A percentile compares a stretch with the other conserved stretches of the same genome.
phyloP scores from a whole-genome alignment of 2,888 invertebrate species.

The Zhuqinia jingwanae region DNA sequence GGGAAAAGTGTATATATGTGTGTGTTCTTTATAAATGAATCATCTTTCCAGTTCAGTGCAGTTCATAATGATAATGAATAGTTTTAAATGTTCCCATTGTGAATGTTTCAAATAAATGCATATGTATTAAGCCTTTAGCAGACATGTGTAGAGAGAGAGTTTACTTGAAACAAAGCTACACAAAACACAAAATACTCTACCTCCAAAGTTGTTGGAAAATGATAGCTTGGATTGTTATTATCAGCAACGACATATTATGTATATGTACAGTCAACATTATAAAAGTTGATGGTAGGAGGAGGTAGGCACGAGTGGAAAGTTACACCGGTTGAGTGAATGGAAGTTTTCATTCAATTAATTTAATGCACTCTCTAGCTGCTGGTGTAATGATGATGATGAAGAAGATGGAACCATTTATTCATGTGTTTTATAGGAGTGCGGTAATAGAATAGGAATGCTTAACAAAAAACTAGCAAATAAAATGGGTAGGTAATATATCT shows the following conservation, averaged over 20 bases:
- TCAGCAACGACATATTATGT: conserved; percentile 58
- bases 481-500: neutral
- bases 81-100: conserved; percentile 10
- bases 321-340: conserved; percentile 41
- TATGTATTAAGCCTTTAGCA: neutral
- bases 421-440: neutral
- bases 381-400: conserved; percentile 51
- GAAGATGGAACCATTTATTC: neutral
- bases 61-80: conserved; percentile 19
- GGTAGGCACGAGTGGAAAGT: conserved; percentile 55
- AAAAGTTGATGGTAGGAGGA: conserved; percentile 9
- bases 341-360: conserved; percentile 71
- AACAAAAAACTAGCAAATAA: neutral
- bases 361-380: conserved; percentile 71
- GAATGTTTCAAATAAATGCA: neutral
- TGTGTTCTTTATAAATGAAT: neutral
- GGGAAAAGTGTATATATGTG: conserved; percentile 42
- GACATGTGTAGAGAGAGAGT: neutral
- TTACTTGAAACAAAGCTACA: neutral
- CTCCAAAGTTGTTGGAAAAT: conserved; percentile 22
- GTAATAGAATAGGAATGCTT: neutral
- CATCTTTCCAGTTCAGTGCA: conserved; percentile 18
- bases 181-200: neutral
- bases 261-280: conserved; percentile 64
- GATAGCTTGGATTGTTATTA: conserved; percentile 4